Base-by-base conservation (phyloP, 2,113 vertebrate species). In the Pelobates fuscus region DNA sequence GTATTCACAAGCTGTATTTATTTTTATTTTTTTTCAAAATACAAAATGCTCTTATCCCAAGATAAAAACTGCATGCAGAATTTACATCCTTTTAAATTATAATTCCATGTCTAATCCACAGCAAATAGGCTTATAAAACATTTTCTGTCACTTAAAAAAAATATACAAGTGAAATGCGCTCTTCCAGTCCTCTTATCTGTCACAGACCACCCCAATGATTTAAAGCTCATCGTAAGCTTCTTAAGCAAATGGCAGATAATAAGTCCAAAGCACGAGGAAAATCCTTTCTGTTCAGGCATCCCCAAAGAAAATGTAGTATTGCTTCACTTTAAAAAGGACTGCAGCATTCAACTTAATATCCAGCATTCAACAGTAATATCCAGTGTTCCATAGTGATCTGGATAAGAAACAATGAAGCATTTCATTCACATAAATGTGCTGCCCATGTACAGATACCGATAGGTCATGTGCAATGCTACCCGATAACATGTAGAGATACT, bases 151-250 rank as follows among this genome's bases (percentile, higher is more conserved):
- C 59, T 52, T 71, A 30, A 62, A 17, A 55, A 23, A 18, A 52
- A 55, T 64, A 32, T 15, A 54, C 2, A 32, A 55, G 52, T 55
- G 15, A 52, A 65, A 18, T 8, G 4, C 62, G 41, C 32, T 37
- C 59, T n/a, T 37, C 15, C 12, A 62, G 20, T 72, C 58, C 63
- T 27, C 27, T 73, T 73, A 73, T 73, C 71, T 49, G 59, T 11
- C 58, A 62, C 32, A 63, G 71, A 64, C 71, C 61, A 73, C 71
- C 71, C 44, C 60, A 57, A 63, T 73, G 44, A 73, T 63, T 54
- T 23, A 52, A 73, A 64, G 63, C 61, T 64, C 27, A 24, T 41
- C 21, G 41, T 73, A 73, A 73, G 64, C 61, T 71, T 41, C 46
- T 73, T 73, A 64, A 26, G 52, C 8, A 8, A 37, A 64, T 24